These are phyloP conservation scores for Apis cerana DNA, from an alignment of 1,140 invertebrate species.

Conservation along the genomic window DNA sequence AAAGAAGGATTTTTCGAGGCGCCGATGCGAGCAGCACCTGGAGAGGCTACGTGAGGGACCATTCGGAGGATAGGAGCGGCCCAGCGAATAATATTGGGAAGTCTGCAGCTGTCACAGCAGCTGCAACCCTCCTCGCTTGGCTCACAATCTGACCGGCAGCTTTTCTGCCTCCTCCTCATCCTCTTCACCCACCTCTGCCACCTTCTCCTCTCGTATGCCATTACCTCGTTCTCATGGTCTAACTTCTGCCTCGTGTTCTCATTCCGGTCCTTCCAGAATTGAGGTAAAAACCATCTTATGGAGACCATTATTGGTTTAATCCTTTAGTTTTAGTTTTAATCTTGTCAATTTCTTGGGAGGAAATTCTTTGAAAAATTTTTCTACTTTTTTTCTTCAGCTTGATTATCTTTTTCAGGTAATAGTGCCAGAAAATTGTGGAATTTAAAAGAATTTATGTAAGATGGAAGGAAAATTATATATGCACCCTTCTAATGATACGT, in stretches of 20 bases:
- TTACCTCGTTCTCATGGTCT: constrained; percentile 38
- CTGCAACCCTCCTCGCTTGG: constrained; percentile 69
- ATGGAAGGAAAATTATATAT: neutral
- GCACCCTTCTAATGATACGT: neutral
- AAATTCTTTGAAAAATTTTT: neutral
- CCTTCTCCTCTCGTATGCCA: constrained; percentile 22
- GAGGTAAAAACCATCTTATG: too few relatives aligned
- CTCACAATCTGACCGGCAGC: constrained; percentile 39
- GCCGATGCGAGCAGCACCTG: constrained; percentile 67
- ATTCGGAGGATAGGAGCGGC: constrained; percentile 66
- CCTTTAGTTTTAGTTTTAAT: neutral
- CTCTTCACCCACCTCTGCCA: constrained; percentile 24
- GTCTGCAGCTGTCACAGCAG: constrained; percentile 77
- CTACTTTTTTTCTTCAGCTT: neutral
- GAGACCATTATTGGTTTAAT: neutral
- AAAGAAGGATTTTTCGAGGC: constrained; percentile 68
- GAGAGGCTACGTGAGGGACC: constrained; percentile 63
- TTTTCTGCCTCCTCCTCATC: constrained; percentile 40
- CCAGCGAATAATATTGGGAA: constrained; percentile 73
- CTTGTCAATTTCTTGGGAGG: neutral
- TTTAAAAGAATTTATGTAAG: too few relatives aligned
- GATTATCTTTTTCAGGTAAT: neutral
- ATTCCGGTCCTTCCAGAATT: neutral
- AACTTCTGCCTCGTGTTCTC: constrained; percentile 39
- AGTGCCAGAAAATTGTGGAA: too few relatives aligned